Evolutionary conservation across 2,797 vertebrate genomes (phyloP).

Genomic region (Buphagus erythrorhynchus): DNA sequence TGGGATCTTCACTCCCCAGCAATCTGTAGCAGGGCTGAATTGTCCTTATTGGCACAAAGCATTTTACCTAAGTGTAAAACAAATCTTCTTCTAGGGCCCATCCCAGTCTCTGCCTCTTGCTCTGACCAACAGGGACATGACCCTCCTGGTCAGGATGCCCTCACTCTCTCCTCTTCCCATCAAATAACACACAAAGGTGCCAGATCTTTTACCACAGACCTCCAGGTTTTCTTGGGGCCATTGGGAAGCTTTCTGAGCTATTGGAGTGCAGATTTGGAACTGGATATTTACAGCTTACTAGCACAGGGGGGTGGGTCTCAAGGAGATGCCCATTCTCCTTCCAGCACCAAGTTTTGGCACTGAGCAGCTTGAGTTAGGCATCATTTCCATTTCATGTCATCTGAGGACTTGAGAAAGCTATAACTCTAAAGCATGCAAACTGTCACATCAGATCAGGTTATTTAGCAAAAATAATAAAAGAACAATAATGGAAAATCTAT

Average conservation of each 20-base stretch:
- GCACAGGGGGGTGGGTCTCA: not conserved
- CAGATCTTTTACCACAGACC: not conserved
- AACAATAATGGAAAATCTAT: not conserved
- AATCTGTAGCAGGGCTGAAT: not conserved
- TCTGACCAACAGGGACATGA: not conserved
- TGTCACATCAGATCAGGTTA: not conserved
- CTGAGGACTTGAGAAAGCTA: not conserved
- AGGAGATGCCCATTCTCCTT: not conserved
- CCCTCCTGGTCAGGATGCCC: accelerated
- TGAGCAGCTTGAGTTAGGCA: not conserved
- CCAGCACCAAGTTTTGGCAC: accelerated
- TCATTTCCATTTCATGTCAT: not conserved
- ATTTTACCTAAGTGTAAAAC: not conserved
- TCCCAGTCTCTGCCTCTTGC: not conserved
- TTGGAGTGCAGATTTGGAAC: not conserved
- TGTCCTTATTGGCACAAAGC: not conserved
- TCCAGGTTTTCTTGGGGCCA: not conserved
- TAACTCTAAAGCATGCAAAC: not conserved
- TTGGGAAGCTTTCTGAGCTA: not conserved
- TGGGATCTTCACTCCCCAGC: not conserved
- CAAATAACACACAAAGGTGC: not conserved
- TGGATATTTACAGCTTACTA: not conserved
- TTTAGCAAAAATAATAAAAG: not conserved
- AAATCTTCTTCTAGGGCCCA: not conserved
- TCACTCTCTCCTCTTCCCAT: not conserved